Conservation (phyloP, 2,113 vertebrate genomes). For the Piaya cayana region DNA sequence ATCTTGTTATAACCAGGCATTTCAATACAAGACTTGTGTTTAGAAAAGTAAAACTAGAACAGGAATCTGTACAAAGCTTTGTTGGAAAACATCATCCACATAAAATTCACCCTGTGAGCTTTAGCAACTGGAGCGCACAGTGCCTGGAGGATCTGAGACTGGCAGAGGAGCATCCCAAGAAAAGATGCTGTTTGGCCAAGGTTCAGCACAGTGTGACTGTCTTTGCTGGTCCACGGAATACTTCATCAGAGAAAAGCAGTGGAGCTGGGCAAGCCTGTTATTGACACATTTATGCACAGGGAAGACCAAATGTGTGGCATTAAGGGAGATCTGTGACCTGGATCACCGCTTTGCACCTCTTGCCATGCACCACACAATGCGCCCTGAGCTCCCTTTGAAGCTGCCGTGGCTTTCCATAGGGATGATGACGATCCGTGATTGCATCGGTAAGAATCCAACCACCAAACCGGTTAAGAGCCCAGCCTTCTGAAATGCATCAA, state of each 20-base stretch:
- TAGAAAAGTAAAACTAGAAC: not conserved
- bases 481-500: not conserved
- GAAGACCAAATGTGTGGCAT: fast-evolving
- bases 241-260: not conserved
- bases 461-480: not conserved
- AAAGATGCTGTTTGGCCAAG: not conserved
- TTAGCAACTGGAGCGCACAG: fast-evolving
- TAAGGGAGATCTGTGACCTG: fast-evolving
- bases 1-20: not conserved
- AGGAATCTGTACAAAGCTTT: not conserved
- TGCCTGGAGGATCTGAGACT: not conserved
- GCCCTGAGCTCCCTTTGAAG: not conserved
- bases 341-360: not conserved
- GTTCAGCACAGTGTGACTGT: fast-evolving
- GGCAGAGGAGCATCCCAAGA: not conserved
- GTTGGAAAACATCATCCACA: not conserved
- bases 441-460: not conserved
- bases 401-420: not conserved
- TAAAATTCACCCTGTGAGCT: not conserved
- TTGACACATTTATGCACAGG: fast-evolving
- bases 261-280: no score
- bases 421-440: not conserved
- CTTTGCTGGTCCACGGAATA: no score
- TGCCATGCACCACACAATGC: not conserved
- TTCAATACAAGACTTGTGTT: not conserved